phyloP scores from a whole-genome alignment of 2,797 vertebrate genomes.

The Melanotaenia maccullochi region DNA sequence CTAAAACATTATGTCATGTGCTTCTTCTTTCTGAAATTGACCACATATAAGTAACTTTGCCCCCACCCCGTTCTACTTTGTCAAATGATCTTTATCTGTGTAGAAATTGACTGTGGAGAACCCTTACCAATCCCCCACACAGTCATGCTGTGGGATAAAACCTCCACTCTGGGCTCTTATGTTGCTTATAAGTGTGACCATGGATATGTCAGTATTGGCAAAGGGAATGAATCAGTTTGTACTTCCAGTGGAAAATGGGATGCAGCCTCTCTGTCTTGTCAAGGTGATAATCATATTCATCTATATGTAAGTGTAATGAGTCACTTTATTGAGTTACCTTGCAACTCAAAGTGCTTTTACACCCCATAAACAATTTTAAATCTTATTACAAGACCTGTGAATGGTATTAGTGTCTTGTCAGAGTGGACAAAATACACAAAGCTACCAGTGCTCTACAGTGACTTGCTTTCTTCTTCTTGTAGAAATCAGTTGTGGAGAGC shows the following conservation, averaged over 20 bases:
- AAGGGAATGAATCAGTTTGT: slow-evolving; percentile 69
- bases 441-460: slow-evolving; percentile 2
- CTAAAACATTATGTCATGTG: not conserved
- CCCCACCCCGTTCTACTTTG: too few relatives aligned
- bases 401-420: not conserved
- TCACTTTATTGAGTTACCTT: not conserved
- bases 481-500: slow-evolving; percentile 84
- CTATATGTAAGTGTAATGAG: not conserved
- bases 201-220: slow-evolving; percentile 72
- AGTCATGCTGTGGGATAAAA: slow-evolving; percentile 62
- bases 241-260: slow-evolving; percentile 73
- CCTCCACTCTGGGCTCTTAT: slow-evolving; percentile 73
- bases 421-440: not conserved
- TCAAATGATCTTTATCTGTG: slow-evolving; percentile 33
- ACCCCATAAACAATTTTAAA: not conserved
- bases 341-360: not conserved
- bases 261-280: slow-evolving; percentile 53
- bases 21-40: not conserved
- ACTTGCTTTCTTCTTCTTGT: slow-evolving; percentile 63
- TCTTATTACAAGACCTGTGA: not conserved
- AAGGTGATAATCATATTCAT: slow-evolving; percentile 62
- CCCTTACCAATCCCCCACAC: slow-evolving; percentile 71
- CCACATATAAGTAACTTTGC: not conserved
- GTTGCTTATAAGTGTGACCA: slow-evolving; percentile 77
- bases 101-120: slow-evolving; percentile 81